Evolutionary conservation across 2,113 vertebrate species (phyloP), one percentile per base, ranked within the genome.

Genomic region (Antigone vipio): DNA sequence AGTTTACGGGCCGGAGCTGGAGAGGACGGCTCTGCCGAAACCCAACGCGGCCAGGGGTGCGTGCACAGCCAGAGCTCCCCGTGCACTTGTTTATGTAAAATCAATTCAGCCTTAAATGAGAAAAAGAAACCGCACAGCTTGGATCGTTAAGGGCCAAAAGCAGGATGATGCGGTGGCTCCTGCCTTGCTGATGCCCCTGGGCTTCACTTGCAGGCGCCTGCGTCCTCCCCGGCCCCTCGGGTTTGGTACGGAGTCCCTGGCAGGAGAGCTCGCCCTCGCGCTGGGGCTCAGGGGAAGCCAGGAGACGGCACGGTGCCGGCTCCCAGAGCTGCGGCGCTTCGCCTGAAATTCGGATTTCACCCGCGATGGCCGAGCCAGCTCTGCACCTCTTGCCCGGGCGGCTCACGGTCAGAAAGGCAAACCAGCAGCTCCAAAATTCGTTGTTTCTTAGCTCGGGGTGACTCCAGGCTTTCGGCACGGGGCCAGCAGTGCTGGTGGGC

Each of bases 11-110:
- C 74, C 50, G 47, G 58, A 49, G 73, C 20, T 34, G 73, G 53
- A 50, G 86, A 26, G 89, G 92, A 45, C 44, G 90, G 55, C 27
- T 79, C 83, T 72, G 17, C 44, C 9, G 14, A 32, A 72, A 21
- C 5, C 8, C 13, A 3, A 5, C 32, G 32, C 2, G 6, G 17
- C 32, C 73, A 11, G 49, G 55, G 56, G 5, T 1, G 9, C 0
- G 5, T 14, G 12, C 0, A 35, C 34, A 55, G 66, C 53, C 44
- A 12, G 44, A 12, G 55, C 4, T 56, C 34, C 81, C 50, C 5
- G 1, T 4, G 67, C 9, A 0, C 24, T 34, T n/a, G 35, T 9
- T 64, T 34, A 7, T 0, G 7, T 15, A 30, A 72, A 56, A n/a
- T 42, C 27, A 44, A 6, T 24, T 16, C 30, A 44, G 59, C 30